Conservation (phyloP, 2,888 invertebrate species). For the Chrysopilus asiliformis region DNA sequence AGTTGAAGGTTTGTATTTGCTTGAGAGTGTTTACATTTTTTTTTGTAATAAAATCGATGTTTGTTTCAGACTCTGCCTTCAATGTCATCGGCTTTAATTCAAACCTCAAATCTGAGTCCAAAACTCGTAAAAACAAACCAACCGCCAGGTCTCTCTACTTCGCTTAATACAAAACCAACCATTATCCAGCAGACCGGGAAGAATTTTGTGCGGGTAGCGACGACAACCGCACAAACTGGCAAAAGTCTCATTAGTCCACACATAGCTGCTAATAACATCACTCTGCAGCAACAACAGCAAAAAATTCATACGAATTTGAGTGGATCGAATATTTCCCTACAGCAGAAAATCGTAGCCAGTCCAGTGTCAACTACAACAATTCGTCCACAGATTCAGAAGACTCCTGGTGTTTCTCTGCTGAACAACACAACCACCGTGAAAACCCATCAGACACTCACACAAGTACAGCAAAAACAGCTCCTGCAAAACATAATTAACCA, state of each 20-base stretch:
- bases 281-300: conserved; percentile 14
- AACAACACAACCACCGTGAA: conserved; percentile 13
- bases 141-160: conserved; percentile 10
- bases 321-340: conserved; percentile 9
- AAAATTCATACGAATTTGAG: conserved; percentile 2
- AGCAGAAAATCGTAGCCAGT: conserved; percentile 8
- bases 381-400: conserved; percentile 18
- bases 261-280: conserved; percentile 13
- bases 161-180: conserved; percentile 7
- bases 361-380: conserved; percentile 7
- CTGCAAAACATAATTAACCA: conserved; percentile 25
- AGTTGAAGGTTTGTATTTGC: conserved; percentile 22
- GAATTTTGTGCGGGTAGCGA: conserved; percentile 12
- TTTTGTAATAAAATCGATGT: neutral
- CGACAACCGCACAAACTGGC: conserved; percentile 13
- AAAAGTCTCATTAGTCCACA: conserved; percentile 17
- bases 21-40: too few species aligned
- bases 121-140: conserved; percentile 12
- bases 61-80: conserved; percentile 7
- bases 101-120: conserved; percentile 8
- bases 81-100: conserved; percentile 7
- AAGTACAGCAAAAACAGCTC: conserved; percentile 31
- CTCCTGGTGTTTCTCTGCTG: conserved; percentile 17
- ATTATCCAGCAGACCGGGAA: conserved; percentile 10
- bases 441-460: conserved; percentile 28